Base-by-base conservation (phyloP, 2,797 vertebrate species). In the Dendrocincla tyrannina region DNA sequence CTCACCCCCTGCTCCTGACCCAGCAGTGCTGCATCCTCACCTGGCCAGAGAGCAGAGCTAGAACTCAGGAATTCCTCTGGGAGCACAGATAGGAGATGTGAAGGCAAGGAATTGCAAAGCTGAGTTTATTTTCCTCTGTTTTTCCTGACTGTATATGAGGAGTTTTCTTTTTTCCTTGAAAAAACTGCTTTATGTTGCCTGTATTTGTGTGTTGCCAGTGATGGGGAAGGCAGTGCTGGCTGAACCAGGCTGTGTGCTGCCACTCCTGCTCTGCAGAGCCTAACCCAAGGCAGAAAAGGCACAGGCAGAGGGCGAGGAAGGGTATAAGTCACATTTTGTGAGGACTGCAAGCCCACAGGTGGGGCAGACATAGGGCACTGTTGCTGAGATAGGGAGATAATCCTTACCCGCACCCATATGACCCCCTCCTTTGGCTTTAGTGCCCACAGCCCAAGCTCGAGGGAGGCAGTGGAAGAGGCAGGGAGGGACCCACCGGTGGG, bases 91-190 rank as follows among this genome's bases (percentile, higher is more conserved):
- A 5, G 0, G 33, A 80, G 52, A 9, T 3, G 28, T 7, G 41
- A 93, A 52, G 23, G 41, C 37, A 23, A 32, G 33, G 28, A 58
- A 56, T 14, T 49, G 16, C 44, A 33, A 24, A 46, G 28, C 62
- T 9, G 28, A 24, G 9, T 17, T 39, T n/a, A 23, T 79, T 74
- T 63, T 49, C 25, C 25, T 33, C 25, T 4, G 5, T 25, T 6
- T 28, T 78, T 84, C 27, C 24, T 49, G 66, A 0, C 5, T 35
- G 1, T 0, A 1, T 41, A 2, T 12, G 23, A 23, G 1, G 23
- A 20, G 1, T 4, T 55, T 41, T 44, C 9, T 22, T n/a, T 13
- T 72, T 19, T 32, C 2, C 19, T 46, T 24, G 53, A 22, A 47
- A 74, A 85, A 83, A 2, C 10, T 0, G 9, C 76, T 67, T 75